Evolutionary conservation across 1,140 invertebrate genomes (phyloP).

Genomic region (Dinoponera quadriceps): DNA sequence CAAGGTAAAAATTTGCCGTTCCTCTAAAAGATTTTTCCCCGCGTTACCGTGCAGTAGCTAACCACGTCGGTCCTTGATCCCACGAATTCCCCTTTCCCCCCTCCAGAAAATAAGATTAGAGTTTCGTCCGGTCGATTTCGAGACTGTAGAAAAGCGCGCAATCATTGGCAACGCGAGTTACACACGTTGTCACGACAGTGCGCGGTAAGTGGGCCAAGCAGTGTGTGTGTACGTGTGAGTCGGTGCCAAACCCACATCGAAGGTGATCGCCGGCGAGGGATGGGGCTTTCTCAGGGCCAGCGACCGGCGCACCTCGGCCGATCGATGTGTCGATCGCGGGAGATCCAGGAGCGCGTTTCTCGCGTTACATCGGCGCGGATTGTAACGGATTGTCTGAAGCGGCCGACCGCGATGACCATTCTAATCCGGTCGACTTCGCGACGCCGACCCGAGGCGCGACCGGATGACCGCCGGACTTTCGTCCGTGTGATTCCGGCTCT

Average conservation of each 20-base stretch:
- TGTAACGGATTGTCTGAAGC: constrained; percentile 63
- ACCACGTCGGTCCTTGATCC: too few relatives aligned
- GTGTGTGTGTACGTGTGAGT: constrained; percentile 78
- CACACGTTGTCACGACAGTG: constrained; percentile 41
- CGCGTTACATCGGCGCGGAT: constrained; percentile 58
- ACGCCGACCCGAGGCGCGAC: not conserved
- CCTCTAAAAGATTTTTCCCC: too few relatives aligned
- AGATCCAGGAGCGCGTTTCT: constrained; percentile 65
- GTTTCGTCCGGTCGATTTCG: not conserved
- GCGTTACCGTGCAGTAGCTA: too few relatives aligned
- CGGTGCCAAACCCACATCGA: constrained; percentile 79
- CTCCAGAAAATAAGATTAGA: not conserved
- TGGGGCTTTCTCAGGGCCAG: constrained; percentile 74
- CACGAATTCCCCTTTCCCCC: too few relatives aligned
- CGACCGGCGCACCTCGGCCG: constrained; percentile 59
- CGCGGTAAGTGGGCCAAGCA: constrained; percentile 78
- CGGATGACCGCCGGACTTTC: not conserved
- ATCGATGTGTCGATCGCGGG: constrained; percentile 54
- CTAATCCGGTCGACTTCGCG: constrained; percentile 41
- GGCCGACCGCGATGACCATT: constrained; percentile 34
- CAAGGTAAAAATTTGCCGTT: too few relatives aligned
- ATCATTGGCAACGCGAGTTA: constrained; percentile 51
- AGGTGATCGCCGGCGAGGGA: constrained; percentile 66
- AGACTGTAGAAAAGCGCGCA: constrained; percentile 20
- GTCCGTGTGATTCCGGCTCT: too few relatives aligned